Conservation (phyloP, 2,888 invertebrate genomes). For the Malthinus seriepunctatus region DNA sequence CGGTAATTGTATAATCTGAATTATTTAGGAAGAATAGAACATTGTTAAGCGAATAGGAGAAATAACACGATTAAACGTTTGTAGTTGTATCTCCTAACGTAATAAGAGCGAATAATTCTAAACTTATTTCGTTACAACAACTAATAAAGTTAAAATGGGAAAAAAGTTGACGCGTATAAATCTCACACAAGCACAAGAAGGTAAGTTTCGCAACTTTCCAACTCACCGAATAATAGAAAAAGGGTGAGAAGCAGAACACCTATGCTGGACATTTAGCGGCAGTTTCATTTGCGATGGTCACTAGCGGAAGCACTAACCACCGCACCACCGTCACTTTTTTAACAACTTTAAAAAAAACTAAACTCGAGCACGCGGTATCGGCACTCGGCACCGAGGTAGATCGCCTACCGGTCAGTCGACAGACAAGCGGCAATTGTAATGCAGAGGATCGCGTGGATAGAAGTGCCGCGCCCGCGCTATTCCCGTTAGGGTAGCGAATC, state of each 20-base stretch:
- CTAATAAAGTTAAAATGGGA: no score
- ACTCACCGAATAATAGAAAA: conserved; percentile 46
- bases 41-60: no score
- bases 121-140: no score
- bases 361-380: conserved; percentile 31
- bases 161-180: no score
- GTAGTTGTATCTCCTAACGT: no score
- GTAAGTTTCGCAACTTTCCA: conserved; percentile 3
- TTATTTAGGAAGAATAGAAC: neutral
- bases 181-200: no score
- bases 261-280: conserved; percentile 44
- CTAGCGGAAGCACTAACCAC: conserved; percentile 32
- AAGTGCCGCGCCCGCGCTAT: conserved; percentile 44
- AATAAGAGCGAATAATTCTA: no score
- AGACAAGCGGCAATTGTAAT: conserved; percentile 49
- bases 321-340: conserved; percentile 18
- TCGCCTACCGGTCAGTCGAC: conserved; percentile 39
- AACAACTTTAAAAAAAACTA: conserved; percentile 21
- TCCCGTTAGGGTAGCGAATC: conserved; percentile 34
- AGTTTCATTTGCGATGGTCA: conserved; percentile 41
- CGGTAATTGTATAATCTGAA: conserved; percentile 22
- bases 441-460: conserved; percentile 46
- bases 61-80: no score
- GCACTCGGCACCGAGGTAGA: conserved; percentile 28
- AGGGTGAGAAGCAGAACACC: conserved; percentile 42